Evolutionary conservation across 2,888 invertebrate genomes (phyloP).

Genomic region (Pyrrhia umbra): DNA sequence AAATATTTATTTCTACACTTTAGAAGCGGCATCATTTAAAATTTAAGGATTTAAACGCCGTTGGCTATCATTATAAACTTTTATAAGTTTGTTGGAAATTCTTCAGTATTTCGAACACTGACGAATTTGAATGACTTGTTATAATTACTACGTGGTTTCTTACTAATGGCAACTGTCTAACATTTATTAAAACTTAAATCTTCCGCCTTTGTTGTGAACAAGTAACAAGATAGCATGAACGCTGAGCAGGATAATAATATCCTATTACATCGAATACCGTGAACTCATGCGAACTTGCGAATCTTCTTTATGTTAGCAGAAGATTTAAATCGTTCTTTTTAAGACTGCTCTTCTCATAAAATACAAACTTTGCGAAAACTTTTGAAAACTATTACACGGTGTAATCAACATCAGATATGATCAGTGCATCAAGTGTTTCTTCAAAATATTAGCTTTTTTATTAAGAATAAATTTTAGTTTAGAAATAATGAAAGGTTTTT

Average conservation of each 20-base stretch:
- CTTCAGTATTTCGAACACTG: slow-evolving; percentile 70
- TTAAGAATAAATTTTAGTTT: background rate
- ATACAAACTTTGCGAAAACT: background rate
- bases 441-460: background rate
- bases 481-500: background rate
- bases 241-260: background rate
- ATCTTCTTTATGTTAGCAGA: background rate
- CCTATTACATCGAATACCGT: background rate
- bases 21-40: slow-evolving; percentile 67
- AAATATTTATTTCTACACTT: slow-evolving; percentile 64
- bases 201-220: slow-evolving; percentile 5
- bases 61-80: slow-evolving; percentile 78
- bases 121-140: slow-evolving; percentile 75
- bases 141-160: slow-evolving; percentile 31
- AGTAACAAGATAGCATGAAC: background rate
- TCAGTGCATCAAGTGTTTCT: background rate
- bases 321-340: background rate
- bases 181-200: slow-evolving; percentile 25
- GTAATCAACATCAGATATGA: background rate
- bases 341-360: background rate
- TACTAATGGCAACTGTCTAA: slow-evolving; percentile 24
- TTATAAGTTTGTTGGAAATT: slow-evolving; percentile 75
- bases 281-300: background rate
- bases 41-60: slow-evolving; percentile 71
- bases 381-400: background rate